Percentiles rank a stretch among this genome's conserved stretches.
Evolutionary conservation across 2,113 vertebrate genomes (phyloP).

Genomic region (Amphiprion percula): DNA sequence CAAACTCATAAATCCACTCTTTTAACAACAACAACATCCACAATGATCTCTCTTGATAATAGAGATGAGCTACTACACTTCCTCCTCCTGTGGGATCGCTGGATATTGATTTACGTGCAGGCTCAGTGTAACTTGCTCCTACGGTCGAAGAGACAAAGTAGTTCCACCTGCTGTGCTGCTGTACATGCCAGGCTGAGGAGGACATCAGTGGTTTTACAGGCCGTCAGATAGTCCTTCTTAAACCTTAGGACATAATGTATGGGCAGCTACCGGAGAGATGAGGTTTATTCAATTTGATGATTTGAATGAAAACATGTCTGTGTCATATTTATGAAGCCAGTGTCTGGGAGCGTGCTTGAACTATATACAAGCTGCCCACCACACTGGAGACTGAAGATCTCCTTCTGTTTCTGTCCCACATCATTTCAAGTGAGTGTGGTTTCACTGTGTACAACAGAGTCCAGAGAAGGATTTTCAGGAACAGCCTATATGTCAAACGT

Average conservation of each 20-base stretch:
- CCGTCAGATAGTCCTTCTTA: conserved; percentile 45
- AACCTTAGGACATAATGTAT: conserved; percentile 42
- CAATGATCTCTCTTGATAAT: conserved; percentile 57
- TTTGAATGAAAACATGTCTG: conserved; percentile 77
- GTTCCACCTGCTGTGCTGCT: conserved; percentile 54
- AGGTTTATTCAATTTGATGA: conserved; percentile 62
- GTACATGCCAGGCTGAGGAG: conserved; percentile 17
- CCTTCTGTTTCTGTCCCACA: conserved; percentile 35
- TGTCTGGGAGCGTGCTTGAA: conserved; percentile 48
- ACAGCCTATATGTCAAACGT: neutral
- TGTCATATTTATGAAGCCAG: conserved; percentile 68
- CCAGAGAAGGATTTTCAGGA: neutral
- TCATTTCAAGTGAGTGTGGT: conserved; percentile 25
- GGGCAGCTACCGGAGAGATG: conserved; percentile 54
- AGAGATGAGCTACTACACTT: conserved; percentile 63
- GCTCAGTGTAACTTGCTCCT: conserved; percentile 19
- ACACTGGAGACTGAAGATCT: neutral
- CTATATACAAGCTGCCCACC: conserved; percentile 9
- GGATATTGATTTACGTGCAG: conserved; percentile 62
- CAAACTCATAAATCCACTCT: conserved; percentile 56
- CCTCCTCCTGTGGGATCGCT: neutral
- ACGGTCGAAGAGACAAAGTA: conserved; percentile 38
- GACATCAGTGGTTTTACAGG: conserved; percentile 63
- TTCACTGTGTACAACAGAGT: conserved; percentile 12
- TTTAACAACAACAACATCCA: conserved; percentile 68